Evolutionary conservation across 2,888 invertebrate species (phyloP).

Genomic region (Ornithoptera priamus): DNA sequence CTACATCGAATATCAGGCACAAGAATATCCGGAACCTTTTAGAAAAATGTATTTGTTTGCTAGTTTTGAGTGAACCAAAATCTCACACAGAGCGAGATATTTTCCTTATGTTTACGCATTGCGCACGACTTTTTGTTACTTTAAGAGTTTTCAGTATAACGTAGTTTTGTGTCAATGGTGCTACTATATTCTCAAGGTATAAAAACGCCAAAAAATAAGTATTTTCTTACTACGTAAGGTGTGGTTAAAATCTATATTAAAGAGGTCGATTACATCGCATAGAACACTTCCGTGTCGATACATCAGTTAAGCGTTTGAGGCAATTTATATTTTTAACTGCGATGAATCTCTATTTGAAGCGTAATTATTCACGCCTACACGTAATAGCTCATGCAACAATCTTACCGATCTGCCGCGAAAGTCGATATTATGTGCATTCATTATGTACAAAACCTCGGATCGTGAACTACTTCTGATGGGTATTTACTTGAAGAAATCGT

Average conservation of each 20-base stretch:
- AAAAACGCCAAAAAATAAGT: too few species aligned
- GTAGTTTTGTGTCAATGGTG: too few species aligned
- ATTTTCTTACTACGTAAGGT: neutral
- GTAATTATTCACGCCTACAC: constrained; percentile 29
- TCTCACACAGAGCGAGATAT: too few species aligned
- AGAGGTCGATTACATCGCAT: neutral
- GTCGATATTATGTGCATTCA: constrained; percentile 22
- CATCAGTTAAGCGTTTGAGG: constrained; percentile 15
- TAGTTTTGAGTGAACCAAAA: too few species aligned
- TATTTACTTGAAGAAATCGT: constrained; percentile 9
- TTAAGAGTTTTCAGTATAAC: too few species aligned
- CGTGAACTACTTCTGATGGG: constrained; percentile 17
- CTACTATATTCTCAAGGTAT: too few species aligned
- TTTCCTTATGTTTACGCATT: too few species aligned
- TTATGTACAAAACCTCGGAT: constrained; percentile 19
- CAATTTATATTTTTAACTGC: constrained; percentile 22
- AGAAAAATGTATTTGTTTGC: too few species aligned
- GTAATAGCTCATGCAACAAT: constrained; percentile 29
- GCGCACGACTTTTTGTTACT: too few species aligned
- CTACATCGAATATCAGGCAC: too few species aligned
- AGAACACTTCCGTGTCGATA: constrained; percentile 15
- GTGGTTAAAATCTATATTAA: neutral
- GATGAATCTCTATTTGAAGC: constrained; percentile 20
- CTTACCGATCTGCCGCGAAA: constrained; percentile 26
- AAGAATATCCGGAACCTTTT: too few species aligned